Evolutionary conservation across 2,888 invertebrate genomes (phyloP).

Genomic region (Lepeophtheirus nordmannii): DNA sequence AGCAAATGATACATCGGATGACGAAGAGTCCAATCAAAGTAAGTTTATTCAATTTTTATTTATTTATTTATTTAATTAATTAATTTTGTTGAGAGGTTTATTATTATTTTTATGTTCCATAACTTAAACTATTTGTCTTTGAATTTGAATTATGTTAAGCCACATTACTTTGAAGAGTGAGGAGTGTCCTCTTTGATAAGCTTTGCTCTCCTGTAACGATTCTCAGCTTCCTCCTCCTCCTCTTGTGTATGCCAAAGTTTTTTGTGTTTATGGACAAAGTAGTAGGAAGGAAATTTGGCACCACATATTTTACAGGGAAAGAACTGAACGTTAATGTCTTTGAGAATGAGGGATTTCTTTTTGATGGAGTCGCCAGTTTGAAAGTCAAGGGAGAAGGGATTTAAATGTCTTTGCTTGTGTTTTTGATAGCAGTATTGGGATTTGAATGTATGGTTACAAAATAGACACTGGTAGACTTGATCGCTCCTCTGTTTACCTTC

Average conservation of each 20-base stretch:
- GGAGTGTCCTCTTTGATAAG: too few relatives aligned
- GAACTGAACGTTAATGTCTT: slow-evolving; percentile 68
- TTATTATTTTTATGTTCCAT: too few relatives aligned
- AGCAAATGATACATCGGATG: slow-evolving; percentile 30
- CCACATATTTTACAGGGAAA: slow-evolving; percentile 86
- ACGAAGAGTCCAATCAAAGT: slow-evolving; percentile 28
- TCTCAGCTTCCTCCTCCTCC: not conserved
- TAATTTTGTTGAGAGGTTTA: too few relatives aligned
- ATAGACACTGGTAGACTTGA: slow-evolving; percentile 48
- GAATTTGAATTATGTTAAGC: too few relatives aligned
- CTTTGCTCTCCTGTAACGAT: too few relatives aligned
- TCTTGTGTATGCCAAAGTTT: slow-evolving; percentile 52
- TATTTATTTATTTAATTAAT: too few relatives aligned
- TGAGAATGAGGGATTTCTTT: slow-evolving; percentile 35
- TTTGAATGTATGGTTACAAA: slow-evolving; percentile 62
- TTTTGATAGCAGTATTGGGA: slow-evolving; percentile 74
- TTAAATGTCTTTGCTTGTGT: slow-evolving; percentile 47
- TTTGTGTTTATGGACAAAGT: slow-evolving; percentile 80
- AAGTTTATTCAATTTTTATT: not conserved
- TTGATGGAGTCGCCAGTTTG: slow-evolving; percentile 30
- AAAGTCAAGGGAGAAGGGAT: slow-evolving; percentile 43
- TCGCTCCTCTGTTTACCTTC: slow-evolving; percentile 16
- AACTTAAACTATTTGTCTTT: too few relatives aligned
- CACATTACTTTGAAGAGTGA: too few relatives aligned
- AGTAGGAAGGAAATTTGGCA: slow-evolving; percentile 78